Percentiles rank a stretch among this genome's conserved stretches.
Evolutionary conservation across 2,113 vertebrate species (phyloP).

Genomic region (Copsychus sechellarum): DNA sequence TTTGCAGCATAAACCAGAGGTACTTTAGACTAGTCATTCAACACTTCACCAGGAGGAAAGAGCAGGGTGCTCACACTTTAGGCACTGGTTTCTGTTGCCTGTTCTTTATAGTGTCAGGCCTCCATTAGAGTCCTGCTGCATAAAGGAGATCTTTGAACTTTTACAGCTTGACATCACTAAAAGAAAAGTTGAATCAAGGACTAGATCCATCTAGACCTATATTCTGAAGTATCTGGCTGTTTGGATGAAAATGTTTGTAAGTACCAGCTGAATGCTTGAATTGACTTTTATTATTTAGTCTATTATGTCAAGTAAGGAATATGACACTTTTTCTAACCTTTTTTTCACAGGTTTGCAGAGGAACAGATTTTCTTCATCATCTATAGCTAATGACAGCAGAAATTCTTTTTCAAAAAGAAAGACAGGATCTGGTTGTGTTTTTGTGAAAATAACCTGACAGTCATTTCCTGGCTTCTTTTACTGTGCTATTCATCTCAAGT

Average conservation of each 20-base stretch:
- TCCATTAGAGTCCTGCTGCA: background rate
- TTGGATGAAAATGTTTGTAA: background rate
- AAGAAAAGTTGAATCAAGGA: background rate
- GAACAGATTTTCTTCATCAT: background rate
- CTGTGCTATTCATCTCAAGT: background rate
- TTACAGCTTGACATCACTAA: background rate
- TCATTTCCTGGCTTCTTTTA: background rate
- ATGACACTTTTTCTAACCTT: background rate
- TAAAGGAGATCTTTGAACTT: background rate
- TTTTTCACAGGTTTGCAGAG: background rate
- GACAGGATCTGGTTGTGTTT: background rate
- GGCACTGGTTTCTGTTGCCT: background rate
- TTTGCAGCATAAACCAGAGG: background rate
- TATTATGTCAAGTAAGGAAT: background rate
- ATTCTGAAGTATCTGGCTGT: background rate
- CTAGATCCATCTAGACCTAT: background rate
- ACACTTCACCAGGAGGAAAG: background rate
- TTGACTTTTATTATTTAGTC: background rate
- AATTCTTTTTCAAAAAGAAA: background rate
- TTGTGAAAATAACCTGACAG: slow-evolving; percentile 11
- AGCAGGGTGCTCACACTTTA: background rate
- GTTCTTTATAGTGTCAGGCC: background rate
- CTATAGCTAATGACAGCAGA: background rate
- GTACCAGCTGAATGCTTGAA: background rate
- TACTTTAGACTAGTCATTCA: background rate